Base-by-base conservation (phyloP, 23 tunicate genomes). In the Pegea sp. region DNA sequence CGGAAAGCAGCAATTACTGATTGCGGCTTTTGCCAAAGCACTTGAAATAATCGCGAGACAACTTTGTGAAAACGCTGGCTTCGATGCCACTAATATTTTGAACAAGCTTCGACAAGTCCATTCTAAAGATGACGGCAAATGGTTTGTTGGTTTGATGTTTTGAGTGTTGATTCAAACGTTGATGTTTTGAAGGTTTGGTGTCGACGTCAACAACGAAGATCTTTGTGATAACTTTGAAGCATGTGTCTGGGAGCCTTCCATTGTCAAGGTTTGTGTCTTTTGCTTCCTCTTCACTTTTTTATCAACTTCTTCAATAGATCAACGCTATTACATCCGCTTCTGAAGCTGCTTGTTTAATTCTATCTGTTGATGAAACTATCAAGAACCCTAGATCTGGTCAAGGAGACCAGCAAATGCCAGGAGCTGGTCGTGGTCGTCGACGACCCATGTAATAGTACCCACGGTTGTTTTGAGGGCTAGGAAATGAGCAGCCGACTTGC, bases 191-290 rank as follows among this genome's bases (percentile, higher is more conserved):
- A 71, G 78, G 78, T 70, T 22, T 34, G 98, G 98, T 18, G 80
- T 89, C 42, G 98, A 89, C 72, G 71, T 89, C 58, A 89, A 89
- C 70, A 71, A 71, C 30, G 98, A 89, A 66, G 98, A 77, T 48
- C 64, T 89, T 32, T 49, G 86, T 24, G 75, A 89, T 74, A 77
- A 77, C 62, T 89, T 70, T 59, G 66, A 49, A 27, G 90, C 90
- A 48, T 89, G 70, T 51, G 98, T 89, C 22, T 89, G 98, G 98
- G 98, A 89, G 52, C 98, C 98, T 4, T 77, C 98, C 0, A 61
- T 89, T 3, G 90, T 89, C 20, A 89, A 77, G 58, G 74, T 66
- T n/a, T n/a, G 8, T 8, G 56, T 19, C 55, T 50, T 16, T 50
- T 50, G 19, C 55, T n/a, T 7, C 21, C 19, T 50, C 19, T n/a